These are phyloP conservation scores for Brachyptera risi DNA, from an alignment of 2,888 invertebrate genomes.

Conservation along the genomic window DNA sequence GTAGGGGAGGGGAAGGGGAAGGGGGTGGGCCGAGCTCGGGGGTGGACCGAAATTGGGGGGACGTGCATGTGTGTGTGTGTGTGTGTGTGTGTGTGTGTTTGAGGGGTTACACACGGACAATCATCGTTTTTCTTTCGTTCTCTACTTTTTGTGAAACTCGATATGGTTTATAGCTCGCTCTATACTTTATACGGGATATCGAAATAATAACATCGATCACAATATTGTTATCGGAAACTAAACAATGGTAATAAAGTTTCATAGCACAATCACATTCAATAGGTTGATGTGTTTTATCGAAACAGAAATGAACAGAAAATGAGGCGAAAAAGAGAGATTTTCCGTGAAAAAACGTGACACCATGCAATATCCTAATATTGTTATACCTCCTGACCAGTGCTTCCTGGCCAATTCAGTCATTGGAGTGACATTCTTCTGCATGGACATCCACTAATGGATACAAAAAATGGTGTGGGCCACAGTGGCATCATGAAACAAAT, in stretches of 20 bases:
- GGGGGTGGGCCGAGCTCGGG: not conserved
- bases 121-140: not conserved
- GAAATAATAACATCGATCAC: not conserved
- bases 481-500: too few species aligned
- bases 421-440: too few species aligned
- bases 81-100: too few species aligned
- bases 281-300: conserved; percentile 4
- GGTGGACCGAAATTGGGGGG: too few species aligned
- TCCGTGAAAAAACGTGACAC: not conserved
- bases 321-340: not conserved
- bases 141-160: not conserved
- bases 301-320: not conserved
- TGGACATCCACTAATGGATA: too few species aligned
- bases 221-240: conserved; percentile 9
- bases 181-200: conserved; percentile 4
- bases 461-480: too few species aligned
- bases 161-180: conserved; percentile 4
- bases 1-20: not conserved
- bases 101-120: not conserved
- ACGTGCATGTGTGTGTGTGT: too few species aligned
- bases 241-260: conserved; percentile 9
- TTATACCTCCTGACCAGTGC: too few species aligned
- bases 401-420: too few species aligned
- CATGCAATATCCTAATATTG: too few species aligned
- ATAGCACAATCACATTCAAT: conserved; percentile 9